Evolutionary conservation across 2,113 vertebrate genomes (phyloP).

Genomic region (Coracopsis vasa): DNA sequence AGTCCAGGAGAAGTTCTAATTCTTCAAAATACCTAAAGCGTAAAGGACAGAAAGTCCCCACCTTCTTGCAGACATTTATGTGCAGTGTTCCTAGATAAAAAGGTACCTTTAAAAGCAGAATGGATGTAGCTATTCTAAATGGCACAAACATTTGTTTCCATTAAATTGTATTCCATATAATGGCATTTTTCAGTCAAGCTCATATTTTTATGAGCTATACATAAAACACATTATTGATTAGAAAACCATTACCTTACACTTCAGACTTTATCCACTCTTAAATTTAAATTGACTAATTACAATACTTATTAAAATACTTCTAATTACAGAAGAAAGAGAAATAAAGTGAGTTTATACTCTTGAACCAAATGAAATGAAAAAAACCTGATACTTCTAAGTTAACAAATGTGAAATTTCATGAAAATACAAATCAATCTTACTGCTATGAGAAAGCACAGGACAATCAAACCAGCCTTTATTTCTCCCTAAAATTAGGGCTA

Average conservation of each 20-base stretch:
- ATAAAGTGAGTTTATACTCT: background rate
- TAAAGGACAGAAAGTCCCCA: background rate
- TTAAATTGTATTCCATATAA: background rate
- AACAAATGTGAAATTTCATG: background rate
- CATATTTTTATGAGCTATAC: background rate
- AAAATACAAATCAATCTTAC: background rate
- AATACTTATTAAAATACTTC: too few relatives aligned
- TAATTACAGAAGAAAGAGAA: background rate
- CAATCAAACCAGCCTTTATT: background rate
- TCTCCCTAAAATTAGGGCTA: background rate
- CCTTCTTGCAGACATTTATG: background rate
- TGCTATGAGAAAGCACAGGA: background rate
- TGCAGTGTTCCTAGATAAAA: background rate
- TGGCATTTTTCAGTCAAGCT: background rate
- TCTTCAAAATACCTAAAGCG: background rate
- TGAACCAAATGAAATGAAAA: background rate
- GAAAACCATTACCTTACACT: background rate
- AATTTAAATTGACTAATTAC: background rate
- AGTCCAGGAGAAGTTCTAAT: background rate
- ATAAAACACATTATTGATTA: background rate
- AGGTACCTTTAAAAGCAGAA: background rate
- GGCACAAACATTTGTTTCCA: background rate
- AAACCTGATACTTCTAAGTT: background rate
- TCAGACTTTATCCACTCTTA: background rate
- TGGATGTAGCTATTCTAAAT: background rate